Percentiles rank a stretch among this genome's conserved stretches.
Conservation (phyloP, 2,888 invertebrate species). For the Trachelus troglodyta region DNA sequence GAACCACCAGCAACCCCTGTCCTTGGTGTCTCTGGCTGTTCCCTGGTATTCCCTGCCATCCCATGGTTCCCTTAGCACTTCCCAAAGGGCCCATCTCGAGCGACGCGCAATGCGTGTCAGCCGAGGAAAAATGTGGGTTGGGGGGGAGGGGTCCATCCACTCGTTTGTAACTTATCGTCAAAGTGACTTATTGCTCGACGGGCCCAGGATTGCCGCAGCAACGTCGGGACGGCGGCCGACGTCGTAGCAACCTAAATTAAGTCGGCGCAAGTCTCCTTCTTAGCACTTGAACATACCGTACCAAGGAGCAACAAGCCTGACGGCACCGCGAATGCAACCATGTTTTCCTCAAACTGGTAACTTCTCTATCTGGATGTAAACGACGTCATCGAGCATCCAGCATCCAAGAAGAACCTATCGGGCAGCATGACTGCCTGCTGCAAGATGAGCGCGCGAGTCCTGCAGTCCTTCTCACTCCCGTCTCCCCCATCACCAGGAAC, state of each 20-base stretch:
- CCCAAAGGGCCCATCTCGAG: too few relatives aligned
- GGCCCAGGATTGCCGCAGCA: conserved; percentile 15
- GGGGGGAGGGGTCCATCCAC: conserved; percentile 9
- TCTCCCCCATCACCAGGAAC: neutral
- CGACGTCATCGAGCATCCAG: neutral
- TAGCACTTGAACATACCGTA: too few relatives aligned
- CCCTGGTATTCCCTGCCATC: too few relatives aligned
- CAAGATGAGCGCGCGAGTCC: neutral
- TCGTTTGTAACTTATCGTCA: conserved; percentile 33
- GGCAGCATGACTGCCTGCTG: neutral
- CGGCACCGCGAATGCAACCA: too few relatives aligned
- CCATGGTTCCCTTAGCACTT: too few relatives aligned
- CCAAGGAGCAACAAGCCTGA: too few relatives aligned
- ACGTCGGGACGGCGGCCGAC: conserved; percentile 9
- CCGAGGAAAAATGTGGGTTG: conserved; percentile 11
- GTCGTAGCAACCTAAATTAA: conserved; percentile 44
- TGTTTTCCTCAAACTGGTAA: too few relatives aligned
- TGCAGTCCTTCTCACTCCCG: neutral
- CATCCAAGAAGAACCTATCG: too few relatives aligned
- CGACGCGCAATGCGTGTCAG: neutral
- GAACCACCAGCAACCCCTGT: too few relatives aligned
- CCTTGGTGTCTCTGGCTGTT: too few relatives aligned
- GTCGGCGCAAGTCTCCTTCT: conserved; percentile 4
- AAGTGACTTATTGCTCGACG: conserved; percentile 38
- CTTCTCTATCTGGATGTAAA: too few relatives aligned